Evolutionary conservation across 23 tunicate genomes (phyloP).

Genomic region (Halocynthia roretzi): DNA sequence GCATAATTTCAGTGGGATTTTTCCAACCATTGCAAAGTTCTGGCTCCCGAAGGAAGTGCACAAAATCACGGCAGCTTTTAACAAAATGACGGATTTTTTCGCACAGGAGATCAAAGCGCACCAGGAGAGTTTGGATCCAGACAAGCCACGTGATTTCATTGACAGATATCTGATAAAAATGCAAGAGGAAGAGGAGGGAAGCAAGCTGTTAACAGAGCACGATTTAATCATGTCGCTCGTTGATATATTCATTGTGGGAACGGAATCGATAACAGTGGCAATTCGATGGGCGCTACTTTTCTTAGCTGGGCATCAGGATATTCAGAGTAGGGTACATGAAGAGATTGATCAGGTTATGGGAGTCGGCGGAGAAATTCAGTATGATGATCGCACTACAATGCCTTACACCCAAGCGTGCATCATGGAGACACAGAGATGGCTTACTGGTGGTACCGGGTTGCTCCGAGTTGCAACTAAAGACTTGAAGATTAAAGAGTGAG

Average conservation of each 20-base stretch:
- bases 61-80: too few species aligned
- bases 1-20: too few species aligned
- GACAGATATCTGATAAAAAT: slow-evolving; percentile 2
- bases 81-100: too few species aligned
- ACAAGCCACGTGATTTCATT: slow-evolving; percentile 17
- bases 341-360: slow-evolving; percentile 8
- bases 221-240: not conserved
- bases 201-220: not conserved
- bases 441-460: too few species aligned
- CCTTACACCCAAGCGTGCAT: not conserved
- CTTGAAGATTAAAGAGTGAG: too few species aligned
- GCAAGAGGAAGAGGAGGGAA: not conserved
- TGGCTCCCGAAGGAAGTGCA: too few species aligned
- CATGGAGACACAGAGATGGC: too few species aligned
- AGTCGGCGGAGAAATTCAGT: not conserved
- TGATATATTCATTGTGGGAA: slow-evolving; percentile 1
- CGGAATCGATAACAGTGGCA: slow-evolving; percentile 1
- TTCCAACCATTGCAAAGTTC: too few species aligned
- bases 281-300: slow-evolving; percentile 6
- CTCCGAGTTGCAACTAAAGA: too few species aligned
- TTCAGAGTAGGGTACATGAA: not conserved
- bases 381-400: not conserved
- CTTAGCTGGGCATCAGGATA: slow-evolving; percentile 2
- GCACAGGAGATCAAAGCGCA: not conserved
- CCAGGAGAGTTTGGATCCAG: not conserved